Base-by-base conservation (phyloP, 2,888 invertebrate genomes). In the Hemithea aestivaria region DNA sequence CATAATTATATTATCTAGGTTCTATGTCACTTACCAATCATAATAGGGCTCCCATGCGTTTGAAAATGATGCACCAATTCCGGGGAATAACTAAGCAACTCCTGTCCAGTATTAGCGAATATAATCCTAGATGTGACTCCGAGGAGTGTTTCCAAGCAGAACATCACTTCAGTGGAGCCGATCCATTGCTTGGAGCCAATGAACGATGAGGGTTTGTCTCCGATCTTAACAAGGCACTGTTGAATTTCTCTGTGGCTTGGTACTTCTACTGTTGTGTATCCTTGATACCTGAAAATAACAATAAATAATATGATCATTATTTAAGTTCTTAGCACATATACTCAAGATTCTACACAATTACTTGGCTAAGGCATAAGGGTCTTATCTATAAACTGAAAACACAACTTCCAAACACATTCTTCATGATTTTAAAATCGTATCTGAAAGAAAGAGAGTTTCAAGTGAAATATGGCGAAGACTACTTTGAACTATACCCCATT, bases 91-190 rank as follows among this genome's bases (percentile, higher is more conserved):
- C 88, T 89, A 4, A 90, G 88, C 73, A 99, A 78, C 59, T 99
- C 98, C 20, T 91, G 89, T 6, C 99, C 99, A 10, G 92, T 93
- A 55, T 92, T 92, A 0, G 97, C 95, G 62, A 93, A 93, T 45
- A 98, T 85, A 50, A 99, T 95, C 72, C 94, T 94, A 0, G 91
- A 91, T 30, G 92, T 90, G 0, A 96, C 88, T 28, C 91, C 91
- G 5, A 96, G 80, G 40, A 97, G 83, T 20, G 94, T 91, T 66
- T 96, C 94, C 45, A 99, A 81, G 45, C 96, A 96, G 87, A 94
- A 98, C 77, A 94, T 93, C 7, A 99, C 96, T 89, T 99, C 99
- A 2, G 96, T 96, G 0, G 98, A 98, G 5, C 99, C 99, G 67
- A 99, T 99, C 99, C 99, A 99, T 67, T 97, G 94, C 41, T 91